Evolutionary conservation across 2,797 vertebrate species (phyloP).

Genomic region (Emys orbicularis): DNA sequence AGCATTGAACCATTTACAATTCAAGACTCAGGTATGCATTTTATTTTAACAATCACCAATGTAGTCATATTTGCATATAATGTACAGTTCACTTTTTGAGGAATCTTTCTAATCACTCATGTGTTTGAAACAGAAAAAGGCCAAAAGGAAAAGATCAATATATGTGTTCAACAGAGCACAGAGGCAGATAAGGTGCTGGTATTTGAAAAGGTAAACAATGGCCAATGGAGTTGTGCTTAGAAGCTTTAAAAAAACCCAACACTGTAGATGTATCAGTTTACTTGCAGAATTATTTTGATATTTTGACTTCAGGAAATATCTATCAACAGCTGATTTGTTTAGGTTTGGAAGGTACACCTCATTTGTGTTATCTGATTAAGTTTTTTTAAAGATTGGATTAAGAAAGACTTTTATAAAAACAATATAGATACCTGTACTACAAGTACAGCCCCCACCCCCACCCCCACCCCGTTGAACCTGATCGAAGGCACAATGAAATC

Average conservation of each 20-base stretch:
- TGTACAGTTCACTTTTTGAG: constrained; percentile 10
- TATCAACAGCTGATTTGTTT: background rate
- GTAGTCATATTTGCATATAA: background rate
- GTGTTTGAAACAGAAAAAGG: constrained; percentile 7
- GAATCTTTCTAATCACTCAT: background rate
- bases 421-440: background rate
- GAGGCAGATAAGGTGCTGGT: background rate
- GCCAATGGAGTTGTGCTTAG: background rate
- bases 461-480: background rate
- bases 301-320: background rate
- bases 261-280: background rate
- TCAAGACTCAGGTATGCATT: background rate
- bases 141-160: constrained; percentile 25
- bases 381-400: background rate
- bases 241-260: background rate
- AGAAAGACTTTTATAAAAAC: background rate
- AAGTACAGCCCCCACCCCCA: background rate
- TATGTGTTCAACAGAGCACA: background rate
- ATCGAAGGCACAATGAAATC: constrained; percentile 13
- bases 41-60: constrained; percentile 34
- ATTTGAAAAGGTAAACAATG: background rate
- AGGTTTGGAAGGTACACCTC: background rate
- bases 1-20: constrained; percentile 25
- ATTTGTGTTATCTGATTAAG: background rate
- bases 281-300: background rate